Conservation (phyloP, 2,797 vertebrate species). For the Hybognathus amarus region DNA sequence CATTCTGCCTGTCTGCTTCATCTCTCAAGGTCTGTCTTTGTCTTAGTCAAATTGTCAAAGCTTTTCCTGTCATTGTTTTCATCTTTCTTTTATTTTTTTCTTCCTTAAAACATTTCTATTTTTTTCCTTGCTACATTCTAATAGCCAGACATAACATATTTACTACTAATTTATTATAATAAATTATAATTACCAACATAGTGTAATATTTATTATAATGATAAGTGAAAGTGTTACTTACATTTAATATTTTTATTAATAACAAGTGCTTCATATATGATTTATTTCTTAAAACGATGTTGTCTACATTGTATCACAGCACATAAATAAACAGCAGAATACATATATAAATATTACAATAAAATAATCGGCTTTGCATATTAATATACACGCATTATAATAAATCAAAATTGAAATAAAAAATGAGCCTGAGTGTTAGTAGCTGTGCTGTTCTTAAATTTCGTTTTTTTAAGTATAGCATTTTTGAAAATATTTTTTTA, state of each 20-base stretch:
- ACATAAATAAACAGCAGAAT: not conserved
- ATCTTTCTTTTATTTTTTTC: slow-evolving; percentile 19
- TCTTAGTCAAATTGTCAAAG: slow-evolving; percentile 39
- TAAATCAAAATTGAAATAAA: not conserved
- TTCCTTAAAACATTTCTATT: not conserved
- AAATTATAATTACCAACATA: not conserved
- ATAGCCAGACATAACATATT: slow-evolving; percentile 6
- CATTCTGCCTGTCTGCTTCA: slow-evolving; percentile 39
- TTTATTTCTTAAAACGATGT: not conserved
- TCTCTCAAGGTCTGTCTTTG: slow-evolving; percentile 45
- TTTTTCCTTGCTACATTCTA: slow-evolving; percentile 5
- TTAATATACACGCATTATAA: not conserved
- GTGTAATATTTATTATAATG: not conserved
- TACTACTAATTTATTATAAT: not conserved
- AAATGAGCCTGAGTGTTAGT: not conserved
- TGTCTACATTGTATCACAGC: not conserved
- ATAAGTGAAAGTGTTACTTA: not conserved
- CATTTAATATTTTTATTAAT: not conserved
- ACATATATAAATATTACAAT: not conserved
- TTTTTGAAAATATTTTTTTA: not conserved
- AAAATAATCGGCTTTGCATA: not conserved
- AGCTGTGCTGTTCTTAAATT: not conserved
- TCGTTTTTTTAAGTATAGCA: not conserved
- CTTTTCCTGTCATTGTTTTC: slow-evolving; percentile 26
- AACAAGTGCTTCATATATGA: too few species aligned